A percentile compares a stretch with the other conserved stretches of the same genome.
These are phyloP conservation scores for Misgurnus mizolepis DNA, from an alignment of 2,113 vertebrate species.

Conservation along the genomic window DNA sequence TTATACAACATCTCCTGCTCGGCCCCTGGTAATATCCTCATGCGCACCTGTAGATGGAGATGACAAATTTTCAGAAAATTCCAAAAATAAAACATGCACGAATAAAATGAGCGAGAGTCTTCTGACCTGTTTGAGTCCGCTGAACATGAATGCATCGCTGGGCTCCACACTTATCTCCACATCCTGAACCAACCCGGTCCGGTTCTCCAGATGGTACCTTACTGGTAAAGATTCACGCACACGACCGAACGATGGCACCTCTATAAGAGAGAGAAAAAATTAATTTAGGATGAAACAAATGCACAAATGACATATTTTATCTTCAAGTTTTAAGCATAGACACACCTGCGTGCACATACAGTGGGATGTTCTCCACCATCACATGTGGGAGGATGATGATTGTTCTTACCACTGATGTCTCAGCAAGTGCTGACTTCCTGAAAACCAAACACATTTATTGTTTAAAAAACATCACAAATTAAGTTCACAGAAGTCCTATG, in stretches of 20 bases:
- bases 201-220: conserved; percentile 89
- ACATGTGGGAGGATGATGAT: conserved; percentile 86
- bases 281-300: background rate
- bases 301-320: background rate
- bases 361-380: conserved; percentile 86
- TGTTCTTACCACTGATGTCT: conserved; percentile 82
- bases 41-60: conserved; percentile 78
- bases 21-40: conserved; percentile 89
- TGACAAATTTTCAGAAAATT: no score
- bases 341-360: conserved; percentile 92
- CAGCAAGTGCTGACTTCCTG: conserved; percentile 79
- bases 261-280: conserved; percentile 64
- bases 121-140: conserved; percentile 94
- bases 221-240: conserved; percentile 93
- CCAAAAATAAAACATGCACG: background rate
- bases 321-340: background rate
- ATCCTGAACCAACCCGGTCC: conserved; percentile 90
- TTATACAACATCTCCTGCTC: conserved; percentile 96
- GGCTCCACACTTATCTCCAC: conserved; percentile 94
- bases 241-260: conserved; percentile 90
- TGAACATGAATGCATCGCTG: conserved; percentile 99
- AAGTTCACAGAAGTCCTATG: no score
- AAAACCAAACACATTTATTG: background rate
- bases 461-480: no score
- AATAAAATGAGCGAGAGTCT: background rate